A percentile compares a stretch with the other conserved stretches of the same genome.
Evolutionary conservation across 2,888 invertebrate genomes (phyloP).

Genomic region (Sialis lutaria): DNA sequence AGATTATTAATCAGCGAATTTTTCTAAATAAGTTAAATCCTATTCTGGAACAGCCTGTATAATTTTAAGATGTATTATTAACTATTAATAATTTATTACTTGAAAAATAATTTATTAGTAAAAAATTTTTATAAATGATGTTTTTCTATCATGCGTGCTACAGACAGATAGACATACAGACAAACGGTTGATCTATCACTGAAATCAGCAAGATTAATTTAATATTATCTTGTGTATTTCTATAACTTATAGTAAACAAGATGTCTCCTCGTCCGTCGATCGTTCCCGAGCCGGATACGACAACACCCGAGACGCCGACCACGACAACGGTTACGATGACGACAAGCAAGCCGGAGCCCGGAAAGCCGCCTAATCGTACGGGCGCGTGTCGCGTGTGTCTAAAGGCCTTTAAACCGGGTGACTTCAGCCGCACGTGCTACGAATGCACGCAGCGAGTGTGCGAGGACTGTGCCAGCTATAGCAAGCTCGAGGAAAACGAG

Average conservation of each 20-base stretch:
- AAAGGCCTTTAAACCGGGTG: slow-evolving; percentile 76
- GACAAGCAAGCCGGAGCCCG: slow-evolving; percentile 36
- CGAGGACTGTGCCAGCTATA: slow-evolving; percentile 86
- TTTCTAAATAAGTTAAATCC: too few relatives aligned
- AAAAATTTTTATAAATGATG: too few relatives aligned
- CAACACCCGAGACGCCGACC: slow-evolving; percentile 26
- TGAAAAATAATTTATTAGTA: too few relatives aligned
- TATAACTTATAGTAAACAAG: slow-evolving; percentile 40
- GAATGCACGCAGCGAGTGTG: slow-evolving; percentile 84
- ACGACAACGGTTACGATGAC: slow-evolving; percentile 22
- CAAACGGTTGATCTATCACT: background rate
- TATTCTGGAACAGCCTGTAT: too few relatives aligned
- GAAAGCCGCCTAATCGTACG: slow-evolving; percentile 56
- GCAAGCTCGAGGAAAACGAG: slow-evolving; percentile 66
- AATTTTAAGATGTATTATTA: too few relatives aligned
- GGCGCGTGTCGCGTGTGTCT: slow-evolving; percentile 70
- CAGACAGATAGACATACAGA: background rate
- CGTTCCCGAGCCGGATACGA: slow-evolving; percentile 23
- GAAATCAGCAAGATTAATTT: background rate
- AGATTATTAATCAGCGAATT: too few relatives aligned
- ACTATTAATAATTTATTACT: too few relatives aligned
- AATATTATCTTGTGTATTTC: background rate
- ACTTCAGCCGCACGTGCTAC: slow-evolving; percentile 72
- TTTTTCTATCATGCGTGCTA: background rate
- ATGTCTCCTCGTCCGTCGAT: slow-evolving; percentile 30